phyloP scores from a whole-genome alignment of 2,888 invertebrate species.

The Nomada goodeniana region DNA sequence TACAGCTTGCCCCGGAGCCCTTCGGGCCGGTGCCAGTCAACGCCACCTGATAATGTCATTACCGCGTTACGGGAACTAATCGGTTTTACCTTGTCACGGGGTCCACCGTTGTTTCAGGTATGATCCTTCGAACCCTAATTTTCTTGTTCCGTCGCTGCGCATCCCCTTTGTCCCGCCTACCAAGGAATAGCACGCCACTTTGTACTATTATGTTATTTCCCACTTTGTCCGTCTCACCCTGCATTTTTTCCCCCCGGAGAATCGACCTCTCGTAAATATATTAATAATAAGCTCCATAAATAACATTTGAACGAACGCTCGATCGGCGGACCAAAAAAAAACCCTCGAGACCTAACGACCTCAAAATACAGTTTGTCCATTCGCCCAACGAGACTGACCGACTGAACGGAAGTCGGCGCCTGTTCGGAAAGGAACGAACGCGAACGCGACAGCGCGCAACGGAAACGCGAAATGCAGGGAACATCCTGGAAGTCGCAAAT shows the following conservation, averaged over 20 bases:
- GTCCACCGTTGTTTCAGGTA: background rate
- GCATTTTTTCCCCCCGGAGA: background rate
- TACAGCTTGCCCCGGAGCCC: slow-evolving; percentile 7
- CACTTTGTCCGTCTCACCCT: background rate
- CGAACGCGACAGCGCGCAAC: background rate
- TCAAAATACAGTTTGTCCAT: too few relatives aligned
- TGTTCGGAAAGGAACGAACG: background rate
- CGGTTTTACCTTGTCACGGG: slow-evolving; percentile 26
- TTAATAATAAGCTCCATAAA: too few relatives aligned
- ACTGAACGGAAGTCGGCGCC: too few relatives aligned
- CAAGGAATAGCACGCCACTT: slow-evolving; percentile 6
- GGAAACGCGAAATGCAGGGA: slow-evolving; percentile 42
- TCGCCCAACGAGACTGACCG: background rate
- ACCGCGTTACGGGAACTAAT: slow-evolving; percentile 22
- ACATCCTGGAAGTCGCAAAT: slow-evolving; percentile 29
- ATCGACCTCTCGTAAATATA: background rate
- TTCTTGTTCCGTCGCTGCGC: background rate
- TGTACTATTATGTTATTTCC: background rate
- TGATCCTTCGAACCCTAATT: slow-evolving; percentile 6
- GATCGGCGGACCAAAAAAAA: too few relatives aligned
- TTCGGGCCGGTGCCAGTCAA: background rate
- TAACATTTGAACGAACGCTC: too few relatives aligned
- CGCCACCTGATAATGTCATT: slow-evolving; percentile 46
- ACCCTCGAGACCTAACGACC: too few relatives aligned
- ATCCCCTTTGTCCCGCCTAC: background rate